Evolutionary conservation across 2,888 invertebrate genomes (phyloP), one percentile per base, ranked within the genome.

Genomic region (Protodeltote pygarga): DNA sequence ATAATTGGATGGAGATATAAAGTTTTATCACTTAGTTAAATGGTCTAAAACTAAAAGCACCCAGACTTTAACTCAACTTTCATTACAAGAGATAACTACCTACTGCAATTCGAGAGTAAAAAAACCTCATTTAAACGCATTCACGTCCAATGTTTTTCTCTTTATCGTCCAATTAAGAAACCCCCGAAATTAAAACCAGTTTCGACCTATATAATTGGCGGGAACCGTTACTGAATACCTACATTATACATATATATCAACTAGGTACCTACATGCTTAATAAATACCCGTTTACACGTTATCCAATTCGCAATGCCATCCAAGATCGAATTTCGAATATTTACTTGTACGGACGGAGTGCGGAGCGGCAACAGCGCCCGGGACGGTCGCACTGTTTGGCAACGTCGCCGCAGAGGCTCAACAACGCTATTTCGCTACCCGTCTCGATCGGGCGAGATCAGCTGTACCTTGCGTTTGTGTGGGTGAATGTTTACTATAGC

Each of bases 281-380:
- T 10, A 23, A 10, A 13, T 40, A 76, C 71, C 73, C 34, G 45
- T 66, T 65, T 69, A 67, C 59, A 72, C 71, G 73, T 73, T 78
- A 76, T 72, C 72, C 73, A 73, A 75, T 77, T 81, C 73, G 79
- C 81, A 81, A 79, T 79, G 75, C 75, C 78, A 81, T 84, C 80
- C 82, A 80, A 81, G 77, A 78, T 77, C 73, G 80, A 79, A 79
- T 73, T 81, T 76, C 73, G 78, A 77, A 75, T 82, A 76, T 80
- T 78, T 73, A 79, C 79, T 77, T 68, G 70, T 65, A 67, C 63
- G 58, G 74, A 64, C 67, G 61, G 75, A 60, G 69, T 71, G 37
- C 75, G 71, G 71, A 69, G 71, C 73, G 83, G 82, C 86, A 86
- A 83, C 84, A 69, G 71, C 73, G 83, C 81, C 86, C 85, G 82